These are phyloP conservation scores for Embidobia sp. DNA, from an alignment of 2,888 invertebrate genomes.

Conservation along the genomic window DNA sequence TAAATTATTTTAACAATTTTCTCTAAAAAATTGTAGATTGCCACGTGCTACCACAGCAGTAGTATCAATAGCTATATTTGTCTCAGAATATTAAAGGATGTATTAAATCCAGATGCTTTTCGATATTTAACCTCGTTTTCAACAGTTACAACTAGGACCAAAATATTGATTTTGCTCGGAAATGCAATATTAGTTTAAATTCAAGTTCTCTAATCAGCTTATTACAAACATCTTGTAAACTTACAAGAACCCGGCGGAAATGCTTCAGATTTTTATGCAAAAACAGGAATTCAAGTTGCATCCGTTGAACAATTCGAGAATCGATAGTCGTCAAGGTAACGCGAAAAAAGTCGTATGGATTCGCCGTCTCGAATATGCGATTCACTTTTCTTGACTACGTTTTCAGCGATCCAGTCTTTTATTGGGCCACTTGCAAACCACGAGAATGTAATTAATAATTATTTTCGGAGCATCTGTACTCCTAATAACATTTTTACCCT, in stretches of 20 bases:
- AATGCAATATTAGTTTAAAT: constrained; percentile 13
- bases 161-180: constrained; percentile 15
- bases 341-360: constrained; percentile 30
- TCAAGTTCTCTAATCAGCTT: constrained; percentile 1
- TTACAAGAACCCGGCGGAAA: neutral
- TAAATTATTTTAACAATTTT: too few relatives aligned
- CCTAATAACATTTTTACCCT: too few relatives aligned
- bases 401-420: too few relatives aligned
- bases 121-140: constrained; percentile 18
- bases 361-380: constrained; percentile 18
- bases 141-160: constrained; percentile 7
- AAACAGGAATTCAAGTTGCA: constrained; percentile 16
- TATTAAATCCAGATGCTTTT: too few relatives aligned
- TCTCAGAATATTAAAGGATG: too few relatives aligned
- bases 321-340: constrained; percentile 56
- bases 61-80: too few relatives aligned
- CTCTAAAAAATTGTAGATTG: too few relatives aligned
- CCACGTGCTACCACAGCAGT: too few relatives aligned
- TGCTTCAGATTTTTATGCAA: constrained; percentile 22
- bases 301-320: constrained; percentile 50
- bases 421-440: too few relatives aligned
- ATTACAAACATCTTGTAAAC: constrained; percentile 18
- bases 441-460: too few relatives aligned
- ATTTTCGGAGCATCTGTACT: too few relatives aligned
- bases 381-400: constrained; percentile 3